Conservation (phyloP, 2,888 invertebrate genomes). For the Phanerotoma sp. region DNA sequence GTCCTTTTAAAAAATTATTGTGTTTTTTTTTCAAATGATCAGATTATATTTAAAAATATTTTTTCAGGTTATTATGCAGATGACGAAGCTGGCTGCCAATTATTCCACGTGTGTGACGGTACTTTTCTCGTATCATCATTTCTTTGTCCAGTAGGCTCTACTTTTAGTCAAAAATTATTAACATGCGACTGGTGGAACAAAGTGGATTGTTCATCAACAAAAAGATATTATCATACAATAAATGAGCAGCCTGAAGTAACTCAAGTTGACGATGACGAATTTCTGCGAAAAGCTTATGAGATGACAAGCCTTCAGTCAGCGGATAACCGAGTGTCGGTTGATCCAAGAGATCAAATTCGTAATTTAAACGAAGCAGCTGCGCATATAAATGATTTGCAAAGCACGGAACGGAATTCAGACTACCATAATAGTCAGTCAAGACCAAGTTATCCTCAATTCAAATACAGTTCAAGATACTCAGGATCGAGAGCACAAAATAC, state of each 20-base stretch:
- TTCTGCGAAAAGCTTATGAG: conserved; percentile 63
- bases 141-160: conserved; percentile 68
- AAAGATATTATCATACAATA: conserved; percentile 50
- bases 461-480: conserved; percentile 22
- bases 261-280: conserved; percentile 59
- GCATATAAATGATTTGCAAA: conserved; percentile 40
- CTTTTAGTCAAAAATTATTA: conserved; percentile 68
- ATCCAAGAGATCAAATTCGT: conserved; percentile 22
- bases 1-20: too few species aligned
- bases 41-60: not conserved
- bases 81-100: conserved; percentile 66
- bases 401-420: conserved; percentile 35
- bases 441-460: conserved; percentile 30
- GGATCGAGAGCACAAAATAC: conserved; percentile 18
- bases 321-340: conserved; percentile 30
- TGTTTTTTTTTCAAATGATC: too few species aligned
- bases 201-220: conserved; percentile 62
- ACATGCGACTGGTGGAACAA: conserved; percentile 73
- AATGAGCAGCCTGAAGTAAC: conserved; percentile 20
- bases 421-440: conserved; percentile 31
- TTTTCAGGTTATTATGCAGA: conserved; percentile 68
- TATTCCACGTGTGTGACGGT: conserved; percentile 66
- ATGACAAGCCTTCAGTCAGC: conserved; percentile 62
- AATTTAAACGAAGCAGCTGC: conserved; percentile 28
- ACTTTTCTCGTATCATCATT: conserved; percentile 63